A percentile compares a stretch with the other conserved stretches of the same genome.
Evolutionary conservation across 1,140 invertebrate genomes (phyloP).

Genomic region (Bathynomus jamesi): DNA sequence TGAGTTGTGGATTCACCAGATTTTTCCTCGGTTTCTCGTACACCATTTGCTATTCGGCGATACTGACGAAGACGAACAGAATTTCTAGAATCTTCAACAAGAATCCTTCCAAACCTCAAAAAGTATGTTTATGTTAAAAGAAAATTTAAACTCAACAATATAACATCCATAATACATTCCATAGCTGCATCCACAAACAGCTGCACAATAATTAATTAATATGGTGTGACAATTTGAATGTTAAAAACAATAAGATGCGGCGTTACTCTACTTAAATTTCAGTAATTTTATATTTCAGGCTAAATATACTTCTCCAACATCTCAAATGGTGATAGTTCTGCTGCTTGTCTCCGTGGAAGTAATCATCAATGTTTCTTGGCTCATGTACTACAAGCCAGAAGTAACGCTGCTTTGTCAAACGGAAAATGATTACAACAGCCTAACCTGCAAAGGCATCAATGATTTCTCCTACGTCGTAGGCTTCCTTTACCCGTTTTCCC

Average conservation of each 20-base stretch:
- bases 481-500: slow-evolving; percentile 51
- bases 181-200: no score
- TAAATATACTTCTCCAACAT: slow-evolving; percentile 49
- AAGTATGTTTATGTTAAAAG: slow-evolving; percentile 9
- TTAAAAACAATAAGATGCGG: neutral
- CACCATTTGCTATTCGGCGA: slow-evolving; percentile 52
- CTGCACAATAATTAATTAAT: no score
- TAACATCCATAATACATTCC: no score
- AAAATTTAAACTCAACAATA: neutral
- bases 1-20: slow-evolving; percentile 49
- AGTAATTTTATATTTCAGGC: slow-evolving; percentile 12
- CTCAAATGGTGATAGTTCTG: slow-evolving; percentile 50
- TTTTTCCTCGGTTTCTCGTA: slow-evolving; percentile 51
- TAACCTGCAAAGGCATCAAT: slow-evolving; percentile 49
- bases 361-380: slow-evolving; percentile 49
- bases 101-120: slow-evolving; percentile 27
- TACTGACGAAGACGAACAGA: slow-evolving; percentile 54
- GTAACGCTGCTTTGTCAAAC: slow-evolving; percentile 45
- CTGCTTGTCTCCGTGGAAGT: slow-evolving; percentile 50
- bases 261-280: neutral
- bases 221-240: no score
- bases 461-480: slow-evolving; percentile 50
- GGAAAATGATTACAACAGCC: slow-evolving; percentile 42
- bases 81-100: slow-evolving; percentile 51
- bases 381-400: slow-evolving; percentile 46